Base-by-base conservation (phyloP, 2,797 vertebrate genomes). In the Aviceda cuculoides region DNA sequence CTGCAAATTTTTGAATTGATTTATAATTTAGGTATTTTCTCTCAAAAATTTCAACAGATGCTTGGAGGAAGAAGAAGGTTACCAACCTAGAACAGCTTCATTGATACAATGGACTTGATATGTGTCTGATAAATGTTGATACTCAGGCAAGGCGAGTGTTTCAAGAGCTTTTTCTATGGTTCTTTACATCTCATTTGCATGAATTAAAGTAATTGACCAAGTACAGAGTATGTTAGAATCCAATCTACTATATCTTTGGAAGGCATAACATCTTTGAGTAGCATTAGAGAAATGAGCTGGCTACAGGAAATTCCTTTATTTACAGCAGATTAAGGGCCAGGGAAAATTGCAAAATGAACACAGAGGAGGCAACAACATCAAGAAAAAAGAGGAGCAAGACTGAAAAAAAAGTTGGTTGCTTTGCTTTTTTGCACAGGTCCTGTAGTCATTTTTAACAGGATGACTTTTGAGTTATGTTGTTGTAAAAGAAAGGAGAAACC, bases 191-290 rank as follows among this genome's bases (percentile, higher is more conserved):
- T 62, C 4, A 79, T 94, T 78, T 93, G 16, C 67, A 68, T 77
- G 46, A 82, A 94, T 93, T 93, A 93, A 90, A 95, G 78, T 93
- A 90, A 87, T 67, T 75, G 26, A 49, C 42, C 39, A 82, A 71
- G 46, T n/a, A 49, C 26, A 58, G 22, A 68, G 37, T 85, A 47
- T 13, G 46, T 71, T 89, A 83, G 68, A 88, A 82, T 74, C 42
- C 39, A 71, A 78, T 62, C 71, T 71, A 49, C 56, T 74, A 9
- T 67, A 33, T 61, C 75, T 84, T 90, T 82, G 31, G 66, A 91
- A 92, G 58, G 22, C 9, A 39, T 70, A 56, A 49, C 2, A 6
- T 87, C 44, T 86, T 82, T 42, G 25, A 8, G 13, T 40, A n/a
- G 25, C 49, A 21, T 73, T 40, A 86, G 21, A 47, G 28, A 88